Conservation (phyloP, 2,888 invertebrate species). For the Celastrina argiolus region DNA sequence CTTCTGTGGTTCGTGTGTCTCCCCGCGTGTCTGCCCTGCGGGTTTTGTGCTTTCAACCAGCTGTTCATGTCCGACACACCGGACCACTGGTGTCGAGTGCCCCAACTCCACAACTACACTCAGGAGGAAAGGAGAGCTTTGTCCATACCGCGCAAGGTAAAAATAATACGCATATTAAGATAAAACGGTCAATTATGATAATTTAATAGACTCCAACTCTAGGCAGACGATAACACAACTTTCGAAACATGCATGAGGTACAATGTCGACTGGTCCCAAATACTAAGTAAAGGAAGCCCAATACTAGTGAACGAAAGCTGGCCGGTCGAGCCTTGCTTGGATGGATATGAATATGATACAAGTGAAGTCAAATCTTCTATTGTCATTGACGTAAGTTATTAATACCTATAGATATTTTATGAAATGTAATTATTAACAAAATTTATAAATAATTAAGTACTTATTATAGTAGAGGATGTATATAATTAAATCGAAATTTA, state of each 20-base stretch:
- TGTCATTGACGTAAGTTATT: slow-evolving; percentile 86
- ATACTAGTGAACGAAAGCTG: slow-evolving; percentile 74
- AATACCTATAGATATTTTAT: not conserved
- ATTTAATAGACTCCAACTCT: slow-evolving; percentile 33
- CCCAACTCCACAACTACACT: slow-evolving; percentile 80
- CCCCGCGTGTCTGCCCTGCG: slow-evolving; percentile 93
- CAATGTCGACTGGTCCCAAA: slow-evolving; percentile 83
- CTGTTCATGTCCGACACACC: slow-evolving; percentile 94
- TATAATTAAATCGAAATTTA: not conserved
- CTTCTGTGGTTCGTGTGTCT: slow-evolving; percentile 91
- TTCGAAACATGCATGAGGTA: slow-evolving; percentile 86
- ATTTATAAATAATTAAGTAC: too few species aligned
- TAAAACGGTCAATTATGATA: slow-evolving; percentile 13
- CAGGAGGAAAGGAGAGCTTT: slow-evolving; percentile 78
- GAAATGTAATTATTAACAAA: not conserved
- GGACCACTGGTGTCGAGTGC: slow-evolving; percentile 90
- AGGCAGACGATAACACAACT: slow-evolving; percentile 57
- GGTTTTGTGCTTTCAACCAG: slow-evolving; percentile 95
- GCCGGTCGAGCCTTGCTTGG: slow-evolving; percentile 82
- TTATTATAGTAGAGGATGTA: too few species aligned
- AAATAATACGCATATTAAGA: slow-evolving; percentile 5
- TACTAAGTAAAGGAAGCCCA: slow-evolving; percentile 55
- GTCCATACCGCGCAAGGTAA: slow-evolving; percentile 78
- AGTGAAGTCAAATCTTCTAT: slow-evolving; percentile 85
- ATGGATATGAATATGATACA: slow-evolving; percentile 89